A percentile compares a stretch with the other conserved stretches of the same genome.
Evolutionary conservation across 2,113 vertebrate species (phyloP).

Genomic region (Bufo bufo): DNA sequence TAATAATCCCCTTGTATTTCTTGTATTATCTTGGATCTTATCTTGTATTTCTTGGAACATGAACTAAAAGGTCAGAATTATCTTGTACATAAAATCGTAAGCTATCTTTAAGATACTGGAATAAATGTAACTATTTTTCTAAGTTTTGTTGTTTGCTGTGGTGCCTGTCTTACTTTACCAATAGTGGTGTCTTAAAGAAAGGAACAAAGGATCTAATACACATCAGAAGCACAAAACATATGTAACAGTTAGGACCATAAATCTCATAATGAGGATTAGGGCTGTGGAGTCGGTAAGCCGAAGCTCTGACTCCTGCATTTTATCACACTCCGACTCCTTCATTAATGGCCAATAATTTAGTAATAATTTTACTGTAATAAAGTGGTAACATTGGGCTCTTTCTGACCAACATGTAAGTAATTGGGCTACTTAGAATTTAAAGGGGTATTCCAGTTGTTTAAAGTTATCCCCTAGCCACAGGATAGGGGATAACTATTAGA

Average conservation of each 20-base stretch:
- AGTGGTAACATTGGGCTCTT: too few species aligned
- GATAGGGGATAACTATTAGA: too few species aligned
- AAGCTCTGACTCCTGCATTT: too few species aligned
- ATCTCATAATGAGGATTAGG: not conserved
- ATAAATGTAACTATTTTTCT: conserved; percentile 57
- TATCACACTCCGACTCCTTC: too few species aligned
- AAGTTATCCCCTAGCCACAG: too few species aligned
- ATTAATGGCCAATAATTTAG: too few species aligned
- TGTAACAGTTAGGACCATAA: not conserved
- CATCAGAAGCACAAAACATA: not conserved
- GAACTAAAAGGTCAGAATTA: not conserved
- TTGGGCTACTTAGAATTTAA: too few species aligned
- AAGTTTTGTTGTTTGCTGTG: conserved; percentile 21
- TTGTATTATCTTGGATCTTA: not conserved
- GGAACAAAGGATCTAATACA: not conserved
- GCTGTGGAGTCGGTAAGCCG: too few species aligned
- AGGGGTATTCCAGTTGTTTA: too few species aligned
- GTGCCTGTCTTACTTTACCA: conserved; percentile 9
- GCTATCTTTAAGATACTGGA: conserved; percentile 42
- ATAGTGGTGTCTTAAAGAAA: not conserved
- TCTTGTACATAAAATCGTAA: conserved; percentile 30
- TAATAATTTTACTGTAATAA: too few species aligned
- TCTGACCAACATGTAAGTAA: too few species aligned
- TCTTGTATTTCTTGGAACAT: conserved; percentile 40
- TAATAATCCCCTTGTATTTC: not conserved